These are phyloP conservation scores for Cryptoblepharus egeriae DNA, from an alignment of 2,797 vertebrate genomes.

Conservation along the genomic window DNA sequence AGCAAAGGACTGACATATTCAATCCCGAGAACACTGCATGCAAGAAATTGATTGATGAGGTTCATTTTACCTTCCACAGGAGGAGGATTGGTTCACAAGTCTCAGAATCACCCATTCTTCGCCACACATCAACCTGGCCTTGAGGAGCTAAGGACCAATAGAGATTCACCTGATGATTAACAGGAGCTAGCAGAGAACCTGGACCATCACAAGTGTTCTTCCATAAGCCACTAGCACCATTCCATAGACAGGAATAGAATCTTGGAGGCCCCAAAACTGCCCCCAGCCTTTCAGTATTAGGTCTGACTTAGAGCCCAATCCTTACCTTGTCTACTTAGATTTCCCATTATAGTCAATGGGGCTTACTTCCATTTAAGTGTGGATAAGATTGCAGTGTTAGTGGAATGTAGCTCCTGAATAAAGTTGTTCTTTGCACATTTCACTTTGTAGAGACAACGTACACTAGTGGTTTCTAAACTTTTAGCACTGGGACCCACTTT, in stretches of 20 bases:
- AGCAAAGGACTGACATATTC: not conserved
- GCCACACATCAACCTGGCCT: constrained; percentile 61
- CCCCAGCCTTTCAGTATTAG: not conserved
- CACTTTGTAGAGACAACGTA: too few relatives aligned
- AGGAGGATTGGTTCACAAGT: constrained; percentile 24
- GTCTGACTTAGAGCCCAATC: too few relatives aligned
- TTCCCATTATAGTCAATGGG: too few relatives aligned
- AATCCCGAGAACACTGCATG: not conserved
- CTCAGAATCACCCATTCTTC: not conserved
- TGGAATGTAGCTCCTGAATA: not conserved
- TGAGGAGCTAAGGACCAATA: not conserved
- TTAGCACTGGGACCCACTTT: too few relatives aligned
- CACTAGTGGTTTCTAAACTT: too few relatives aligned
- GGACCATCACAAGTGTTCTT: not conserved
- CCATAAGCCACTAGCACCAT: not conserved
- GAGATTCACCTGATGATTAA: not conserved
- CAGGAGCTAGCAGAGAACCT: not conserved
- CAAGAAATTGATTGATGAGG: not conserved
- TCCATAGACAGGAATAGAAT: not conserved
- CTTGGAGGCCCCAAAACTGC: not conserved
- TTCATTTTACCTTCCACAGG: constrained; percentile 66
- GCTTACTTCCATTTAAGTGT: too few relatives aligned
- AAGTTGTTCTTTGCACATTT: not conserved
- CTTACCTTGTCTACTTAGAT: too few relatives aligned
- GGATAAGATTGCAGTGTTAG: too few relatives aligned